Evolutionary conservation across 64 coral and sea anemone genomes (phyloP).

Genomic region (Montipora foliosa): DNA sequence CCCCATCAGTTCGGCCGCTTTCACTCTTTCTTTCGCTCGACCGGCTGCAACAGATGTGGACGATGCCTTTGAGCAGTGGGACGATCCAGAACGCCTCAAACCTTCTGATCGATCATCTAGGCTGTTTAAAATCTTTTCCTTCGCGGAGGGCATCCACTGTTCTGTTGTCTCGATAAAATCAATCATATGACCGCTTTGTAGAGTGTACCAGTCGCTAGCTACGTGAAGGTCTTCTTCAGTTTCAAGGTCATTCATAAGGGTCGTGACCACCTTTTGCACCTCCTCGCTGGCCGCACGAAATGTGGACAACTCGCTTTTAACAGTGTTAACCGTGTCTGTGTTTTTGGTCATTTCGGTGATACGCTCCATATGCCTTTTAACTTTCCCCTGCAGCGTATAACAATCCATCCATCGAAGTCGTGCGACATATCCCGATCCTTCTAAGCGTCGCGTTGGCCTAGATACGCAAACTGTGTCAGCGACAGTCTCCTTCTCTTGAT

Average conservation of each 20-base stretch:
- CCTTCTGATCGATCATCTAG: background rate
- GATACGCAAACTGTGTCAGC: background rate
- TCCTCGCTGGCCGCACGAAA: too few relatives aligned
- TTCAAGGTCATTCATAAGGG: too few relatives aligned
- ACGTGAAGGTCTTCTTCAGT: background rate
- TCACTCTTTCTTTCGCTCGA: background rate
- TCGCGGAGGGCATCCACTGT: background rate
- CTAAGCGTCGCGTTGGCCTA: background rate
- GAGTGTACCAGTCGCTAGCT: conserved; percentile 7
- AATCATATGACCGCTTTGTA: background rate
- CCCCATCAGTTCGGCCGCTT: background rate
- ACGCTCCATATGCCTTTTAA: too few relatives aligned
- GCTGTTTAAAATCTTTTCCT: background rate
- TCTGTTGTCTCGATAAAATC: conserved; percentile 18
- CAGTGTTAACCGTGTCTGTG: too few relatives aligned
- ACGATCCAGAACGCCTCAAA: background rate
- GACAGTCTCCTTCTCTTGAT: too few relatives aligned
- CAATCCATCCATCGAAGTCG: too few relatives aligned
- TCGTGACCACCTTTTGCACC: too few relatives aligned
- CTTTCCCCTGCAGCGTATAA: too few relatives aligned
- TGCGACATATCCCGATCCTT: too few relatives aligned
- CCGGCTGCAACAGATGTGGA: background rate
- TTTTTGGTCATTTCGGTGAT: too few relatives aligned
- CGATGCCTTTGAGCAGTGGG: background rate
- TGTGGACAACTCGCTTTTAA: too few relatives aligned